These are phyloP conservation scores for Pseudomyrmex cubaensis DNA, from an alignment of 1,140 invertebrate species.

Conservation along the genomic window DNA sequence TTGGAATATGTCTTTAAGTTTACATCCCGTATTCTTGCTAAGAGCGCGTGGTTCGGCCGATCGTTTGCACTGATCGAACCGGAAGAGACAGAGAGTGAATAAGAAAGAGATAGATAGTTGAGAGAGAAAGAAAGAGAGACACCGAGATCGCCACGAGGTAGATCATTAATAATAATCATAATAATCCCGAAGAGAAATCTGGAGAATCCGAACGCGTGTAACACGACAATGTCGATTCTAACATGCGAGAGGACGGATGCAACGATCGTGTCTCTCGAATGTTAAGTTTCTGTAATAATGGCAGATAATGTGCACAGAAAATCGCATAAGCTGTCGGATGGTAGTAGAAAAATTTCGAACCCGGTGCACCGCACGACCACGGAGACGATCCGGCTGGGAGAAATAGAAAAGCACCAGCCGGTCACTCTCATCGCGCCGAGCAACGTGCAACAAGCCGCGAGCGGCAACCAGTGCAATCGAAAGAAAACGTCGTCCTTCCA, in stretches of 20 bases:
- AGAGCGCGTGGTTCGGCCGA: neutral
- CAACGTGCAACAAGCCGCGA: slow-evolving; percentile 63
- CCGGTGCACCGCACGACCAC: slow-evolving; percentile 91
- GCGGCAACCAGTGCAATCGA: slow-evolving; percentile 79
- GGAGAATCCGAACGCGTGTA: neutral
- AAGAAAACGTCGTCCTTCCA: slow-evolving; percentile 96
- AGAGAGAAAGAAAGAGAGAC: neutral
- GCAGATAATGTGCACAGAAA: slow-evolving; percentile 83
- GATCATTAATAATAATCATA: too few relatives aligned
- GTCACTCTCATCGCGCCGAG: slow-evolving; percentile 72
- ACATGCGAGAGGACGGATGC: slow-evolving; percentile 71
- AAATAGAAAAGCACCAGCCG: slow-evolving; percentile 85
- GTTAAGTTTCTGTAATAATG: slow-evolving; percentile 78
- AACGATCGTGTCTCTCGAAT: slow-evolving; percentile 67
- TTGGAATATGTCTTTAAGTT: slow-evolving; percentile 70
- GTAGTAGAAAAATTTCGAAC: slow-evolving; percentile 81
- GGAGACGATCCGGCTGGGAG: slow-evolving; percentile 90
- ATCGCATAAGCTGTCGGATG: slow-evolving; percentile 79
- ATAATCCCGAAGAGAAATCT: neutral
- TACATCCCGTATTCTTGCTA: neutral
- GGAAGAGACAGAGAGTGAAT: neutral
- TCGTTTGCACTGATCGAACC: slow-evolving; percentile 8
- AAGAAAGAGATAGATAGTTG: neutral
- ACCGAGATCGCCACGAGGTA: neutral
- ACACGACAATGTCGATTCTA: slow-evolving; percentile 70